A percentile compares a stretch with the other conserved stretches of the same genome.
phyloP scores from a whole-genome alignment of 2,888 invertebrate species.

The Carterocephalus palaemon region DNA sequence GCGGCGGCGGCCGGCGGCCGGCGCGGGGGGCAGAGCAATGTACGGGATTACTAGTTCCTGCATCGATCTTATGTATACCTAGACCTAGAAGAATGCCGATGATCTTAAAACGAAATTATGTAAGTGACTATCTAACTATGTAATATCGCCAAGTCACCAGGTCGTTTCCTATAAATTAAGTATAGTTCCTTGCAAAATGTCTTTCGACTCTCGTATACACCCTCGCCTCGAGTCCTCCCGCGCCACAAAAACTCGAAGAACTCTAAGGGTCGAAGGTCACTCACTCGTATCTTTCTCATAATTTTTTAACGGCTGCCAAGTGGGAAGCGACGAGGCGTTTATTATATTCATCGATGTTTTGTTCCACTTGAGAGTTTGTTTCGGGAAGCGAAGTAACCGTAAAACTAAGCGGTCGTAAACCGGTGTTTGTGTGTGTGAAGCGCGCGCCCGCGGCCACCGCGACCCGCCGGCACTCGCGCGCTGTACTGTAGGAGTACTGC shows the following conservation, averaged over 20 bases:
- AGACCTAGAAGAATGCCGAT: too few species aligned
- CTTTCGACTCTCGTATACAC: too few species aligned
- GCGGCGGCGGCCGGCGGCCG: neutral
- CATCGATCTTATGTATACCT: too few species aligned
- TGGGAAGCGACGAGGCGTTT: slow-evolving; percentile 21
- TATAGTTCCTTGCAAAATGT: too few species aligned
- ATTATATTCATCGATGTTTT: slow-evolving; percentile 14
- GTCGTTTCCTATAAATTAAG: too few species aligned
- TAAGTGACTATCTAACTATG: too few species aligned
- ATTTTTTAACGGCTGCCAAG: slow-evolving; percentile 20
- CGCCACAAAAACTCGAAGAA: slow-evolving; percentile 5
- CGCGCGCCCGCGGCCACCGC: too few species aligned
- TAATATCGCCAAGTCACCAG: too few species aligned
- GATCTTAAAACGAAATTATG: too few species aligned
- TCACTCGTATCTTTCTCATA: slow-evolving; percentile 16
- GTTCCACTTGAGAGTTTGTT: slow-evolving; percentile 3
- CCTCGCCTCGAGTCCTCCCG: neutral
- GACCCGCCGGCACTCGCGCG: too few species aligned
- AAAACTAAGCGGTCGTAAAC: slow-evolving; percentile 8
- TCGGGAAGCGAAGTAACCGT: slow-evolving; percentile 3
- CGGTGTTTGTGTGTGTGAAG: slow-evolving; percentile 4
- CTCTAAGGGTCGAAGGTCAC: slow-evolving; percentile 11
- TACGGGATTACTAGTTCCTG: neutral
- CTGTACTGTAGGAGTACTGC: too few species aligned
- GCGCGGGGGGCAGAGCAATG: slow-evolving; percentile 3